A percentile compares a stretch with the other conserved stretches of the same genome.
Conservation (phyloP, 2,113 vertebrate genomes). For the Rhagologus leucostigma region DNA sequence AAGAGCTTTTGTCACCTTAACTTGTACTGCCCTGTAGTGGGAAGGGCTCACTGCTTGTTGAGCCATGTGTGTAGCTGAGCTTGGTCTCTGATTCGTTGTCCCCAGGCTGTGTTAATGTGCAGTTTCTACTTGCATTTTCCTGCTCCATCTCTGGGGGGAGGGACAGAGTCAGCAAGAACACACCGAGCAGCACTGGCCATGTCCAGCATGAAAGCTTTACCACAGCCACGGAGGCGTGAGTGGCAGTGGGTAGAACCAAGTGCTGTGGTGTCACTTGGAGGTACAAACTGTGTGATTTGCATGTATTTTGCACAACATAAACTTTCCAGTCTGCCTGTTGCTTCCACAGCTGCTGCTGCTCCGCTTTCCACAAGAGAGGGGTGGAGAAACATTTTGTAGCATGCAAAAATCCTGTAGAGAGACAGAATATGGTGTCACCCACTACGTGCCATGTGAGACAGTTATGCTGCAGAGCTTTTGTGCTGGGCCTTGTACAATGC, state of each 20-base stretch:
- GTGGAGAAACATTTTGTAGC: neutral
- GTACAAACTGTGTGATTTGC: neutral
- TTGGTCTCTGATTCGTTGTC: neutral
- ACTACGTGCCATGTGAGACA: neutral
- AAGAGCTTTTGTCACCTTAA: neutral
- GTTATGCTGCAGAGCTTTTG: neutral
- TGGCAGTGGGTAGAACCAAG: neutral
- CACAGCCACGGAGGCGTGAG: rapidly evolving
- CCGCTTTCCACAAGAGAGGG: neutral
- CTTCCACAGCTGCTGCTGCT: neutral
- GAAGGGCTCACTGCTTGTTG: neutral
- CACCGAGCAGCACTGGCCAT: neutral
- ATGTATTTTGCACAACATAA: neutral
- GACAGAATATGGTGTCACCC: neutral
- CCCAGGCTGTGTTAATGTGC: neutral
- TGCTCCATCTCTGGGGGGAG: neutral
- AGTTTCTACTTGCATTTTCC: neutral
- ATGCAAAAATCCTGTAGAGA: neutral
- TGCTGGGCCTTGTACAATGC: neutral
- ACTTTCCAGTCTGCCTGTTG: neutral
- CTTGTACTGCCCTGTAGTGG: neutral
- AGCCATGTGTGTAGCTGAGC: neutral
- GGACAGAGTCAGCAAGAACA: neutral
- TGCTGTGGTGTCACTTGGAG: neutral
- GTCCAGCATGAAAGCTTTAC: neutral